phyloP scores from a whole-genome alignment of 2,113 vertebrate species.

The Colistium nudipinnis region DNA sequence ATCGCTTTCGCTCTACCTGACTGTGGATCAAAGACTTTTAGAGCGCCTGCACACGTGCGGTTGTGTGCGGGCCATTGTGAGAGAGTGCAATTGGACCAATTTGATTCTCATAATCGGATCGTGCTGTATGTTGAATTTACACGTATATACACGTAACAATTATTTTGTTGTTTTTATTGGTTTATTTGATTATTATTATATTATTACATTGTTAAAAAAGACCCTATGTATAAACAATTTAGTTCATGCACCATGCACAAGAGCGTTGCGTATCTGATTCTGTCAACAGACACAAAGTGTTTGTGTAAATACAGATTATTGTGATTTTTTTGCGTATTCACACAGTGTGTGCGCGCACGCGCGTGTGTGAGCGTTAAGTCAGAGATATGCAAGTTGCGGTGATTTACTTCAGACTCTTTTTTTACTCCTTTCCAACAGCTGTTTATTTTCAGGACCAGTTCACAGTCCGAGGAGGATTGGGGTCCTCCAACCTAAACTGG shows the following conservation, averaged over 20 bases:
- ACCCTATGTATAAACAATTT: not conserved
- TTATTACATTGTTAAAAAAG: no score
- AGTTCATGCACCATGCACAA: not conserved
- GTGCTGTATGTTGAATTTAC: no score
- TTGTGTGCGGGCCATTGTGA: not conserved
- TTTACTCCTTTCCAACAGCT: conserved; percentile 56
- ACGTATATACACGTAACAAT: no score
- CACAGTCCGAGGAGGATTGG: conserved; percentile 44
- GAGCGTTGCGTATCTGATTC: not conserved
- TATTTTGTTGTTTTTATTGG: not conserved
- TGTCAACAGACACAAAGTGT: not conserved
- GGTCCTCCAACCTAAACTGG: conserved; percentile 54
- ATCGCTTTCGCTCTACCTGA: conserved; percentile 62
- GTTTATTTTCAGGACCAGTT: conserved; percentile 68
- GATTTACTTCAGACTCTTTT: conserved; percentile 43
- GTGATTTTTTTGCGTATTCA: not conserved
- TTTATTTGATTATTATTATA: not conserved
- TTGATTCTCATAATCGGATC: conserved; percentile 1
- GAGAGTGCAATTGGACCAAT: conserved; percentile 2
- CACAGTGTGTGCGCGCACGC: not conserved
- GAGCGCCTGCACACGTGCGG: conserved; percentile 21
- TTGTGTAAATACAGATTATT: conserved; percentile 6
- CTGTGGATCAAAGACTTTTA: conserved; percentile 55
- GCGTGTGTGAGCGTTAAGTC: no score
- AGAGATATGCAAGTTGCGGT: conserved; percentile 22